Conservation (phyloP, 1,140 invertebrate genomes). For the Aphis gossypii region DNA sequence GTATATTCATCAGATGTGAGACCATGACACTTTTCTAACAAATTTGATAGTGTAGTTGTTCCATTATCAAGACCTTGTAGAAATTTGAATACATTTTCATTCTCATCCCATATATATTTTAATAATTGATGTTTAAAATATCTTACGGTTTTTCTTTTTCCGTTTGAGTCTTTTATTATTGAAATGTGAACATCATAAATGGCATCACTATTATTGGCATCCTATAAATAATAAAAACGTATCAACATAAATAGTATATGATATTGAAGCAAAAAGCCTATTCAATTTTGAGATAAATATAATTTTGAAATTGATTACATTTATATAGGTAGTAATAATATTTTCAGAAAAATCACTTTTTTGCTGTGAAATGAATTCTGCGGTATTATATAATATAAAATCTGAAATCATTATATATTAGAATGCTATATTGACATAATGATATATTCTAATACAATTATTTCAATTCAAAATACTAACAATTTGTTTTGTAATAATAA, state of each 20-base stretch:
- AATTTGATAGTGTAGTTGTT: slow-evolving; percentile 41
- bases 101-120: slow-evolving; percentile 56
- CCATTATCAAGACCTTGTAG: slow-evolving; percentile 57
- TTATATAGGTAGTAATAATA: not conserved
- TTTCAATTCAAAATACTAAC: not conserved
- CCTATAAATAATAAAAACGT: not conserved
- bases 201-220: not conserved
- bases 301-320: not conserved
- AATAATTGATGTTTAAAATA: slow-evolving; percentile 58
- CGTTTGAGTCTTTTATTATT: slow-evolving; percentile 1
- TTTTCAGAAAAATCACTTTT: not conserved
- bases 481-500: not conserved
- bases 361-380: not conserved
- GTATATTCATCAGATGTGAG: slow-evolving; percentile 48
- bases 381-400: not conserved
- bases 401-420: not conserved
- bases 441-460: not conserved
- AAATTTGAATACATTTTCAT: slow-evolving; percentile 46
- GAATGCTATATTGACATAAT: not conserved
- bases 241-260: not conserved
- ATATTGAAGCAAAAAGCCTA: not conserved
- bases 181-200: not conserved
- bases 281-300: not conserved
- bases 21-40: slow-evolving; percentile 56
- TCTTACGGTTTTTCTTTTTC: slow-evolving; percentile 33